phyloP scores from a whole-genome alignment of 2,113 vertebrate genomes.

The Cynocephalus volans region DNA sequence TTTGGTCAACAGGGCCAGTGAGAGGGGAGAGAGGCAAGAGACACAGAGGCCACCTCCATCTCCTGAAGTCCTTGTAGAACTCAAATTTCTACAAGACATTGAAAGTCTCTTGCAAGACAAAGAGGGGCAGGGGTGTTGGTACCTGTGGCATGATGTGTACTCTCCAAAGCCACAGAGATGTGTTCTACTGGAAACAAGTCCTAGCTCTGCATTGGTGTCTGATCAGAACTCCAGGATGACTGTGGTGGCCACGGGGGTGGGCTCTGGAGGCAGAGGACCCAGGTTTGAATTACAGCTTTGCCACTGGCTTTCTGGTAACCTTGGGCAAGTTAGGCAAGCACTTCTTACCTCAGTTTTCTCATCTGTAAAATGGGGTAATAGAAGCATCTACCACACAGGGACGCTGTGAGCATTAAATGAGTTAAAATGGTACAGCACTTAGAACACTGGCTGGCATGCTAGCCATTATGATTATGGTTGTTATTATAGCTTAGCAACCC shows the following conservation, averaged over 20 bases:
- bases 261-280: not conserved
- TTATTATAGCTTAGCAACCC: not conserved
- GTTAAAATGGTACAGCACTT: not conserved
- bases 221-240: too few species aligned
- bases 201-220: accelerated
- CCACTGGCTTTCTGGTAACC: not conserved
- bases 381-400: not conserved
- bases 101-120: not conserved
- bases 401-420: not conserved
- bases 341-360: not conserved
- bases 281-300: not conserved
- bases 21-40: not conserved
- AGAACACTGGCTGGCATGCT: not conserved
- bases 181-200: accelerated
- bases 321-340: not conserved
- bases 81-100: not conserved
- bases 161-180: accelerated
- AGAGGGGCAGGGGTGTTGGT: not conserved
- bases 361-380: not conserved
- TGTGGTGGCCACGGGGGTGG: accelerated
- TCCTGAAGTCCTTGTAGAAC: not conserved
- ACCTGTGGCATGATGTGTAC: too few species aligned
- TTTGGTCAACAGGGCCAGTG: not conserved
- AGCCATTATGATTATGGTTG: not conserved
- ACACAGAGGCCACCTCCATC: accelerated